Conservation (phyloP, 2,797 vertebrate species). For the Euphonia xanthogaster region DNA sequence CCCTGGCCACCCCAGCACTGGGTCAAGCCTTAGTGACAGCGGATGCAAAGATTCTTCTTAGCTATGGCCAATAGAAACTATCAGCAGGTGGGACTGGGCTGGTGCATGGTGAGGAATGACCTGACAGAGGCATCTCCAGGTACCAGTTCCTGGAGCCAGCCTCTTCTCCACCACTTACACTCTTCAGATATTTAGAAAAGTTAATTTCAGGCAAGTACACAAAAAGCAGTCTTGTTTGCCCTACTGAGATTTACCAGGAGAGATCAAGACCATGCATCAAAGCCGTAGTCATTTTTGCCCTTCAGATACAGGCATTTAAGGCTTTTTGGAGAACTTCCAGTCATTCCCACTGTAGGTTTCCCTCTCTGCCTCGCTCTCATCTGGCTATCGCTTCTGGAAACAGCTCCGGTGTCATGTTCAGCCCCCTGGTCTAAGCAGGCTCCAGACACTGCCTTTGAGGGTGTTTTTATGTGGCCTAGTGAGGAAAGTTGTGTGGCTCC, state of each 20-base stretch:
- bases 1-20: rapidly evolving
- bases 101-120: background rate
- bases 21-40: background rate
- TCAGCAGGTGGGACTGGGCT: background rate
- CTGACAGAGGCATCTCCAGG: background rate
- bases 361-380: background rate
- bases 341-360: background rate
- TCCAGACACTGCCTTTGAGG: background rate
- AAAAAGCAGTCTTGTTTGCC: background rate
- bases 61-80: background rate
- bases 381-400: background rate
- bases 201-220: background rate
- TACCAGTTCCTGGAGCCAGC: background rate
- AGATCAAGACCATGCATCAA: background rate
- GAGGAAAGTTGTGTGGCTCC: background rate
- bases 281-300: background rate
- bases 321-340: background rate
- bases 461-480: background rate
- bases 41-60: background rate
- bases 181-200: background rate
- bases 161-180: background rate
- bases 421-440: background rate
- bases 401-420: background rate
- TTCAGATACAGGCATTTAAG: background rate
- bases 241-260: background rate